Conservation (phyloP, 53 echinoderm and acorn worm genomes). For the Echinarachnius parma region DNA sequence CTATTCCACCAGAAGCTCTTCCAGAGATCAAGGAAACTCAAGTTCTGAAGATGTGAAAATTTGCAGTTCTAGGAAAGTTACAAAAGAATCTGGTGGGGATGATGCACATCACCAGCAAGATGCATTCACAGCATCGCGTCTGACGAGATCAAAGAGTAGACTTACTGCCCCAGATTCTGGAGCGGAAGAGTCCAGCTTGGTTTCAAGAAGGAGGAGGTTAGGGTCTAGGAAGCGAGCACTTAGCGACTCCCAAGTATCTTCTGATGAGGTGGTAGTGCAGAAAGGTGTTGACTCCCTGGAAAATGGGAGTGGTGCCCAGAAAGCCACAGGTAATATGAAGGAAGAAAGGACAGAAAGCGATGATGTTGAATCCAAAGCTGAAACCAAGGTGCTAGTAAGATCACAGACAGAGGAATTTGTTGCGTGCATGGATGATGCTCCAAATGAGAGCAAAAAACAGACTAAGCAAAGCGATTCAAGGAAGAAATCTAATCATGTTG, state of each 20-base stretch:
- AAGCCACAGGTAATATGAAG: background rate
- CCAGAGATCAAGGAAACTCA: too few species aligned
- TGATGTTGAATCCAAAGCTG: background rate
- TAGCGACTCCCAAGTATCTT: constrained; percentile 22
- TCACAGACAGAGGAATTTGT: constrained; percentile 45
- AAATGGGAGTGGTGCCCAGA: background rate
- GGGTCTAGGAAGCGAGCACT: constrained; percentile 2
- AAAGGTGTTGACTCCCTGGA: background rate
- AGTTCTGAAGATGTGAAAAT: too few species aligned
- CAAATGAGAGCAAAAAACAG: background rate
- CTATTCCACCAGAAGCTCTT: too few species aligned
- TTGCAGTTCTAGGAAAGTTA: background rate
- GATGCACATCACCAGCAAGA: background rate
- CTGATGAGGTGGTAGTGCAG: constrained; percentile 1
- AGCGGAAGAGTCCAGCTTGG: too few species aligned
- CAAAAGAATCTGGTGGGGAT: background rate
- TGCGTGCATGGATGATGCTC: constrained; percentile 35
- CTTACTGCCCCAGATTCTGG: too few species aligned
- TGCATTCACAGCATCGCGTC: background rate
- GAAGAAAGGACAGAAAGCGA: background rate
- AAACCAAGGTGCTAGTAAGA: constrained; percentile 17
- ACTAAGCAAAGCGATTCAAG: background rate
- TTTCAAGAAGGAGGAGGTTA: background rate
- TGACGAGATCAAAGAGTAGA: too few species aligned
- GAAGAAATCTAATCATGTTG: too few species aligned